Percentiles rank a stretch among this genome's conserved stretches.
Evolutionary conservation across 1,140 invertebrate genomes (phyloP).

Genomic region (Diabrotica virgifera): DNA sequence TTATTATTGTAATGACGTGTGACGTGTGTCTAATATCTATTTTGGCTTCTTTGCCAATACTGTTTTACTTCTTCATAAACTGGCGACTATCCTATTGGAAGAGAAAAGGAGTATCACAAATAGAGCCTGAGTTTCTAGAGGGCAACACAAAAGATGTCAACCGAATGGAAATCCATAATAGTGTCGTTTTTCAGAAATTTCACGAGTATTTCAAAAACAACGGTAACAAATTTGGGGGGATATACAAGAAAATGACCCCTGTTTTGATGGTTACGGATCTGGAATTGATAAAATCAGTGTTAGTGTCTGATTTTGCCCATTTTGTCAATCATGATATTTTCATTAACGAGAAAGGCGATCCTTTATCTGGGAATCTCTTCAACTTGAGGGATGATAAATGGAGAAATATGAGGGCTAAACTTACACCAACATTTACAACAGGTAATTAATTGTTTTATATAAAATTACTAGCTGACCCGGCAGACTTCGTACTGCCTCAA

Average conservation of each 20-base stretch:
- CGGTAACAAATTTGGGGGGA: slow-evolving; percentile 21
- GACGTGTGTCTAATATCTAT: too few relatives aligned
- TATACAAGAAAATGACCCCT: slow-evolving; percentile 21
- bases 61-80: too few relatives aligned
- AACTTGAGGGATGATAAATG: slow-evolving; percentile 48
- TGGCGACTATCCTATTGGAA: slow-evolving; percentile 42
- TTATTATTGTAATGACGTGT: too few relatives aligned
- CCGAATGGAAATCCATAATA: background rate
- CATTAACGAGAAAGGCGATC: slow-evolving; percentile 47
- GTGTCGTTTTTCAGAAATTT: slow-evolving; percentile 7
- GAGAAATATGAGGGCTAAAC: slow-evolving; percentile 48
- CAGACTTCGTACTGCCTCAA: too few relatives aligned
- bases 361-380: slow-evolving; percentile 52
- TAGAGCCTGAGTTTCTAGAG: slow-evolving; percentile 43
- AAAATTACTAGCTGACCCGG: too few relatives aligned
- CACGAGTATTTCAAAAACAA: slow-evolving; percentile 41
- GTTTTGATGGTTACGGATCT: slow-evolving; percentile 45
- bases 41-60: too few relatives aligned
- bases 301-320: slow-evolving; percentile 50
- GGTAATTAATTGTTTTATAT: slow-evolving; percentile 4
- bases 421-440: slow-evolving; percentile 53
- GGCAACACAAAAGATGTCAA: slow-evolving; percentile 43
- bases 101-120: slow-evolving; percentile 32
- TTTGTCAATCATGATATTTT: slow-evolving; percentile 50
- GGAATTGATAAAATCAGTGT: slow-evolving; percentile 49